These are phyloP conservation scores for Pandemis cinnamomeana DNA, from an alignment of 2,888 invertebrate genomes.

Conservation along the genomic window DNA sequence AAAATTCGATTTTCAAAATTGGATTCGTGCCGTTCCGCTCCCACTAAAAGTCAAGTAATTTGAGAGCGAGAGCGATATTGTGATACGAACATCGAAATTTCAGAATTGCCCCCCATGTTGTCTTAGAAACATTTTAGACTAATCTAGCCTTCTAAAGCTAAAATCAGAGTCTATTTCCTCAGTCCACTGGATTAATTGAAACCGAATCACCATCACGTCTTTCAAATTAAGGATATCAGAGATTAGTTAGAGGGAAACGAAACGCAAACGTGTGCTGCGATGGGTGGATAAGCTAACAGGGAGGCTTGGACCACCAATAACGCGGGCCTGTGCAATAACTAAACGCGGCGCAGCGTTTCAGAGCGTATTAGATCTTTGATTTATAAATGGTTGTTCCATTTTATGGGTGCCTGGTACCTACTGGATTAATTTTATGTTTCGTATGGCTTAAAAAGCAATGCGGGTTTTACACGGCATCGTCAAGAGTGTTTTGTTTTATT, in stretches of 20 bases:
- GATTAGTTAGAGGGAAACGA: constrained; percentile 22
- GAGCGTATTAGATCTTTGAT: constrained; percentile 58
- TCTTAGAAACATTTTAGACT: no score
- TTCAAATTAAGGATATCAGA: constrained; percentile 35
- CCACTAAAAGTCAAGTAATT: no score
- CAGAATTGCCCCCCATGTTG: no score
- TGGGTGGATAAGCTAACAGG: constrained; percentile 55
- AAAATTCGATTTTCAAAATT: no score
- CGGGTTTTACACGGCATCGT: neutral
- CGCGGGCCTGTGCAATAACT: constrained; percentile 42
- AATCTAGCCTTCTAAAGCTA: no score
- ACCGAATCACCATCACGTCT: constrained; percentile 20
- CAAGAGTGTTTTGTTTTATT: no score
- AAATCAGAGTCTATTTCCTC: neutral
- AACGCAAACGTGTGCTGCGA: constrained; percentile 45
- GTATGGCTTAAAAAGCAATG: constrained; percentile 9
- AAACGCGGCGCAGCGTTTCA: constrained; percentile 48
- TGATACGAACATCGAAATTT: no score
- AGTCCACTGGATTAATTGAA: constrained; percentile 28
- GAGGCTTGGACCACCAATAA: constrained; percentile 53
- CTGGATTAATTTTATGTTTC: constrained; percentile 32
- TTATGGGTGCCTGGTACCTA: constrained; percentile 50
- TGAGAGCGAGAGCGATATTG: no score
- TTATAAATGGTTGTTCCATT: constrained; percentile 62
- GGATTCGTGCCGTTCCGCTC: no score